Evolutionary conservation across 1,140 invertebrate genomes (phyloP), one percentile per base, ranked within the genome.

Genomic region (Kradibia gibbosae): DNA sequence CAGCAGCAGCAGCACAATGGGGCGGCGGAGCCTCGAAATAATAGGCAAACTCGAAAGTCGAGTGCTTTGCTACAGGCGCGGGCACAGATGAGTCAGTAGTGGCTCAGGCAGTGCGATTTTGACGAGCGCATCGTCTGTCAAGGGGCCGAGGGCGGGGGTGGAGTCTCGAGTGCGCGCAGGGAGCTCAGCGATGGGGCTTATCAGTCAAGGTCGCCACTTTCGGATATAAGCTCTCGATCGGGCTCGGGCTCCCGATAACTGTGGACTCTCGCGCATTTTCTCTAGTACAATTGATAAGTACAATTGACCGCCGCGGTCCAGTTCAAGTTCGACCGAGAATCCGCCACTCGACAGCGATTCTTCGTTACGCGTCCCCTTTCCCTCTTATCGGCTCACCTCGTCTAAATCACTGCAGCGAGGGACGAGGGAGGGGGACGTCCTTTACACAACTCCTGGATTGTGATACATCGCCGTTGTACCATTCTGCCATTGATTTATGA

Each of bases 201-300:
- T 71, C 48, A 70, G 45, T 28, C 45, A 78, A 78, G 77, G 65
- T 34, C 53, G 28, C 45, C 71, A 62, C 65, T 70, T 71, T 78
- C 48, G 77, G 50, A 78, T 70, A 78, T 78, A 70, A 70, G 57
- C 77, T 42, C 77, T 78, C 77, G 36, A 78, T 78, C 48, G 77
- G 36, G 39, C 22, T 45, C 25, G 73, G 20, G 73, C 31, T n/a
- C 22, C 11, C 34, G 62, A 67, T 20, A 22, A 67, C 17, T 67
- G 17, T 36, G 60, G 15, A 22, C 57, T 36, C 31, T 65, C 60
- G 60, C 62, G 62, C 20, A 34, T 39, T 34, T 39, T n/a, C 34
- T 67, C 62, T 67, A 3, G 7, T 17, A 17, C 3, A 67, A 39
- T n/a, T n/a, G 34, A 8, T 3, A 53, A 39, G 53, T 34, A 28